Conservation (phyloP, 2,888 invertebrate genomes). For the Sarcophaga carnaria region DNA sequence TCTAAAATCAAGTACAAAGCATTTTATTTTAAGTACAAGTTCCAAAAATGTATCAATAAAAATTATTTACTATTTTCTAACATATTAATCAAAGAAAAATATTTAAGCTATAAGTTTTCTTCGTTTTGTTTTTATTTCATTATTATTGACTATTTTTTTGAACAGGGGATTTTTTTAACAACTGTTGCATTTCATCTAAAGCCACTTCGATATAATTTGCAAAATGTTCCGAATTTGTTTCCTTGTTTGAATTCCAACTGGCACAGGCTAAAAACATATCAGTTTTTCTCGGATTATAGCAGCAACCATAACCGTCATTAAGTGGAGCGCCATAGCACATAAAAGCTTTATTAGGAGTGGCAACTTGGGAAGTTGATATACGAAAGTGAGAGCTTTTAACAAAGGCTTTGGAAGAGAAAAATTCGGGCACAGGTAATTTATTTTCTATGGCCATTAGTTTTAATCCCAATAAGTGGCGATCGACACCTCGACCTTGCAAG, state of each 20-base stretch:
- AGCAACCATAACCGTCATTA: slow-evolving; percentile 94
- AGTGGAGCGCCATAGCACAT: slow-evolving; percentile 96
- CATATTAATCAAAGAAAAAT: too few relatives aligned
- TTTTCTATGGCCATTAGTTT: slow-evolving; percentile 91
- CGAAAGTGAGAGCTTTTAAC: slow-evolving; percentile 89
- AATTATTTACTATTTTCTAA: not conserved
- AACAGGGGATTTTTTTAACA: slow-evolving; percentile 81
- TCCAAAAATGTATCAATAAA: not conserved
- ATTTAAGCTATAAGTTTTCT: too few relatives aligned
- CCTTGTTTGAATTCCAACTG: slow-evolving; percentile 85
- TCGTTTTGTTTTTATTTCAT: too few relatives aligned
- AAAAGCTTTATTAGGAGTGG: slow-evolving; percentile 90
- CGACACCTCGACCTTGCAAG: slow-evolving; percentile 89
- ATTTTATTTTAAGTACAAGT: too few relatives aligned
- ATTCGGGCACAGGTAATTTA: slow-evolving; percentile 87
- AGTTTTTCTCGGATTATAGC: slow-evolving; percentile 93
- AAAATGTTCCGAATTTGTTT: slow-evolving; percentile 84
- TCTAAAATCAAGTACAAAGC: too few relatives aligned
- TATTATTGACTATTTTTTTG: too few relatives aligned
- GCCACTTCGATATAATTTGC: slow-evolving; percentile 83
- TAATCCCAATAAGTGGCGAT: slow-evolving; percentile 94
- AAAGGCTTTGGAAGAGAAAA: slow-evolving; percentile 89
- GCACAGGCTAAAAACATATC: slow-evolving; percentile 89
- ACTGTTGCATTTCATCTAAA: slow-evolving; percentile 87
- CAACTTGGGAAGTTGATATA: slow-evolving; percentile 95